Base-by-base conservation (phyloP, 2,888 invertebrate species). In the Drosophila macrospina region DNA sequence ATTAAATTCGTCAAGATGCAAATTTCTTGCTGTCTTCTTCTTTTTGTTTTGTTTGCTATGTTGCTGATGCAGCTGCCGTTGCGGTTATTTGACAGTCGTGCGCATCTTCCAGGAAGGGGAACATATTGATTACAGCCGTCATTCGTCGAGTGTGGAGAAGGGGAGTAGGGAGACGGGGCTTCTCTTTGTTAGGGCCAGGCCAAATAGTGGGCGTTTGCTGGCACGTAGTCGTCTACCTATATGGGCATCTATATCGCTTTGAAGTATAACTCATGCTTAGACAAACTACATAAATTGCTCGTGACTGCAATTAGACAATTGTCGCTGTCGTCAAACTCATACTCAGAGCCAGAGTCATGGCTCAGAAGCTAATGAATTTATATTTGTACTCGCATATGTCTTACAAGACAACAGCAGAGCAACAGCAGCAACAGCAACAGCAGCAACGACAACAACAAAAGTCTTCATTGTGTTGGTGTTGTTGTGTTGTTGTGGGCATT, bases 1-100 rank as follows among this genome's bases (percentile, higher is more conserved):
- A 88, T 89, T 86, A 88, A 86, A 86, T 89, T 89, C 85, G 89
- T 86, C 85, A 89, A 86, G 88, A 86, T 86, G 85, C 85, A 89
- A 86, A 86, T 85, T 85, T 88, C 76, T 65, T 55, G 51, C 24
- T 39, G 47, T 61, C 28, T 42, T 64, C 37, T 26, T 34, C 16
- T 41, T 54, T 10, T 20, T 56, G 20, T 13, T 13, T 10, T 64
- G 45, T 78, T 74, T 78, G 62, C 51, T 63, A 57, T 52, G 45
- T 16, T 62, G 55, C 32, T 5, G 36, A 13, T 48, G 28, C 7
- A 16, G 8, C 41, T 32, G 41, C 42, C 41, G 54, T 55, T 72
- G 73, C 39, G 52, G 69, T 70, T 86, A 85, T 64, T 68, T 80
- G 80, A 61, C 51, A 80, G 80, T 89, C 89, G 82, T 83, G 83